Evolutionary conservation across 64 coral and sea anemone species (phyloP), one percentile per base, ranked within the genome.

Genomic region (Montipora efflorescens): DNA sequence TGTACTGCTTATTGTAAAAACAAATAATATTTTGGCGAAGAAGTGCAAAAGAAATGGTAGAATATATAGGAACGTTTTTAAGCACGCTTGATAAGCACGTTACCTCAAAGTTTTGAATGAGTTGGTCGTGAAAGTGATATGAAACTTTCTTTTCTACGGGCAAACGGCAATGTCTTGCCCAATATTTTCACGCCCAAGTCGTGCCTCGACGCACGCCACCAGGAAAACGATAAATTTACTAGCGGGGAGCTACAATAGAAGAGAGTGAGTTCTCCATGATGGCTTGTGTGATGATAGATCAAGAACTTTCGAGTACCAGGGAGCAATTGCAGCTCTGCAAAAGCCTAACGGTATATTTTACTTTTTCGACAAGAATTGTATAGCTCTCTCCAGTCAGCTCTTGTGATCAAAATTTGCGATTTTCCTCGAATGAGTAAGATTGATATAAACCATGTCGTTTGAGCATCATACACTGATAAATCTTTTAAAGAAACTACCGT

Each of bases 131-230:
- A 64, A 57, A 6, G 53, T 57, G 11, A 57, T n/a, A 12, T 77
- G 47, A 6, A 78, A 1, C 76, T 36, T 36, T 50, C 12, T 4
- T 9, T 46, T 67, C 49, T 20, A n/a, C 59, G 13, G 15, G 7
- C 6, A 68, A 28, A 45, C 13, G 8, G n/a, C 28, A 6, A 47
- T n/a, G 19, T 44, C 13, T 48, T 67, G 16, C 7, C 12, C 7
- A 67, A 47, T 68, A 19, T 74, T 74, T 74, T 74, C n/a, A 86
- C 82, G 82, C 82, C 82, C 19, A 22, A 5, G 66, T 22, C 82
- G 66, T 50, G 82, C 82, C 82, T 72, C 10, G 16, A 25, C 2
- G 18, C 43, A 71, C 66, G 62, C 47, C 82, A 43, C 66, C 45
- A 49, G 45, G 20, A 71, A 50, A 47, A 70, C 1, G 8, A 71